A percentile compares a stretch with the other conserved stretches of the same genome.
phyloP scores from a whole-genome alignment of 2,888 invertebrate genomes.

The Tillus elongatus region DNA sequence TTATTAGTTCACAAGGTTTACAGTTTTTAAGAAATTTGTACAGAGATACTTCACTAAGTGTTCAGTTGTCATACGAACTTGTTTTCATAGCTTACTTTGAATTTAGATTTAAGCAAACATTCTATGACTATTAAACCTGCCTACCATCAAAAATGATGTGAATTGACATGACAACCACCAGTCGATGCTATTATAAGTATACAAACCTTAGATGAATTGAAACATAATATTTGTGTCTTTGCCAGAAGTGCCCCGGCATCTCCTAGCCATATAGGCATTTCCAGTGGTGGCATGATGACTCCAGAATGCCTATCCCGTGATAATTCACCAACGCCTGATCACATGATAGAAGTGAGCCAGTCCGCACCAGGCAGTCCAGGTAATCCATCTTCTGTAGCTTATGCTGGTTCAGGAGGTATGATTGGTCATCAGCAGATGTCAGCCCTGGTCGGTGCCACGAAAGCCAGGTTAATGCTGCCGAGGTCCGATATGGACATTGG shows the following conservation, averaged over 20 bases:
- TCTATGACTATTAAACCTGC: no score
- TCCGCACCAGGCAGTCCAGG: slow-evolving; percentile 52
- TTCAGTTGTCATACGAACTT: no score
- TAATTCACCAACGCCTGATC: slow-evolving; percentile 81
- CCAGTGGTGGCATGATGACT: slow-evolving; percentile 76
- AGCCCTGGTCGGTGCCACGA: slow-evolving; percentile 42
- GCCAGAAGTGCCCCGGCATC: slow-evolving; percentile 87
- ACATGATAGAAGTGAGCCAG: slow-evolving; percentile 42
- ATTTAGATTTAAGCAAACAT: no score
- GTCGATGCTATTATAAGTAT: background rate
- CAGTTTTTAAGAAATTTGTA: no score
- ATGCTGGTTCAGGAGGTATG: slow-evolving; percentile 40
- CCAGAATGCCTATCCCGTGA: slow-evolving; percentile 78
- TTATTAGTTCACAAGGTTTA: no score
- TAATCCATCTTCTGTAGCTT: slow-evolving; percentile 40
- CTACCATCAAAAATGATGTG: no score
- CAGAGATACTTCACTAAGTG: no score
- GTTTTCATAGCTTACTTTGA: no score
- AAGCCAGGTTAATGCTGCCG: slow-evolving; percentile 47
- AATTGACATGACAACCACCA: background rate
- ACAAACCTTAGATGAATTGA: slow-evolving; percentile 18
- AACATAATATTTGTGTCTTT: slow-evolving; percentile 26
- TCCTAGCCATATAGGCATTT: slow-evolving; percentile 83
- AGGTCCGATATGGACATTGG: slow-evolving; percentile 47
- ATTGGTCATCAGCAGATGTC: slow-evolving; percentile 44